These are phyloP conservation scores for Atherix ibis DNA, from an alignment of 2,888 invertebrate genomes.

Conservation along the genomic window DNA sequence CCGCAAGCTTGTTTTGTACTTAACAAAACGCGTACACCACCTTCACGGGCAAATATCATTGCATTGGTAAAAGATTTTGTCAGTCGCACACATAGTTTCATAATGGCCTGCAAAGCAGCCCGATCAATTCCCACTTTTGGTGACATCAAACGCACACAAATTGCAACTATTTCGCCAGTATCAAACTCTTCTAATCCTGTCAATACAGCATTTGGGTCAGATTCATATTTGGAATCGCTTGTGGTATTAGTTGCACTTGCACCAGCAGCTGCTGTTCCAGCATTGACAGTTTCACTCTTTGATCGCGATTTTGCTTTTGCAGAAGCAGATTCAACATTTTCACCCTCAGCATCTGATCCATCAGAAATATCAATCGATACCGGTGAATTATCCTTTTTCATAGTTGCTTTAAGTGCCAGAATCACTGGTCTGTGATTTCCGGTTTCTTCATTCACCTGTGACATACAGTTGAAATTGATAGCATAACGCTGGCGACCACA, in stretches of 20 bases:
- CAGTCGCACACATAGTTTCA: conserved; percentile 56
- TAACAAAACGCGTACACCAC: conserved; percentile 57
- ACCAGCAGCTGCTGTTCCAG: neutral
- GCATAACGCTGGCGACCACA: conserved; percentile 60
- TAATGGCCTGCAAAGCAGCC: conserved; percentile 59
- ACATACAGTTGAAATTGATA: conserved; percentile 64
- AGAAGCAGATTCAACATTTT: neutral
- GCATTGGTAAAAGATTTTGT: conserved; percentile 60
- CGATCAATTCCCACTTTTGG: conserved; percentile 46
- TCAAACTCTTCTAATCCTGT: conserved; percentile 25
- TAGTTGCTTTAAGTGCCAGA: conserved; percentile 39
- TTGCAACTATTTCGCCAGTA: conserved; percentile 22
- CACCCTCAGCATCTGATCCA: too few relatives aligned
- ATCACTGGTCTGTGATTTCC: conserved; percentile 67
- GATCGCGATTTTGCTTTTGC: neutral
- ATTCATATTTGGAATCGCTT: conserved; percentile 7
- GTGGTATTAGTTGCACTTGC: neutral
- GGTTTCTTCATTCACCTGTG: conserved; percentile 70
- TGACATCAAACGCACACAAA: conserved; percentile 49
- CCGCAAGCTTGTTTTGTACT: conserved; percentile 52
- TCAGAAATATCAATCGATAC: too few relatives aligned
- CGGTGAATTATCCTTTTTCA: too few relatives aligned
- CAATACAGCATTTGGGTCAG: too few relatives aligned
- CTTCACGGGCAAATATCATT: conserved; percentile 51
- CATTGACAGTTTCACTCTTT: neutral